A percentile compares a stretch with the other conserved stretches of the same genome.
Evolutionary conservation across 2,797 vertebrate genomes (phyloP).

Genomic region (Falco peregrinus): DNA sequence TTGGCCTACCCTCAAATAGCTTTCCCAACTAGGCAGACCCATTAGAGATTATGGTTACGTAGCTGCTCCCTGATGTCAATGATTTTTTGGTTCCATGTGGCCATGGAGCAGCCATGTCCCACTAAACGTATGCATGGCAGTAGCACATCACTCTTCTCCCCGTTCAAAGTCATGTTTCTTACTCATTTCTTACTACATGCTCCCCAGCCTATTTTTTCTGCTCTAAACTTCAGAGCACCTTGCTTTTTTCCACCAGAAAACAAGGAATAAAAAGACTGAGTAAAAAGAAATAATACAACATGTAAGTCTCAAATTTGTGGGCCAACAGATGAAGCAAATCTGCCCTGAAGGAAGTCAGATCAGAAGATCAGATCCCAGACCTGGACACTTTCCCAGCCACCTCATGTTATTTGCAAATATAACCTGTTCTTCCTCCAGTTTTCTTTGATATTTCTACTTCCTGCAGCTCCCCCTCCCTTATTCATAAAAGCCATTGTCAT

Average conservation of each 20-base stretch:
- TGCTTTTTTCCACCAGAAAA: not conserved
- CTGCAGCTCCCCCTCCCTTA: not conserved
- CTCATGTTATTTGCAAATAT: not conserved
- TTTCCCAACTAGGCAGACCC: not conserved
- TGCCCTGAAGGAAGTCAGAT: not conserved
- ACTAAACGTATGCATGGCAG: not conserved
- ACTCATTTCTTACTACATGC: not conserved
- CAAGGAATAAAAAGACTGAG: not conserved
- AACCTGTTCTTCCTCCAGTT: not conserved
- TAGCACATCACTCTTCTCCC: not conserved
- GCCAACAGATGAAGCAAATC: not conserved
- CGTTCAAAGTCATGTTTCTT: not conserved
- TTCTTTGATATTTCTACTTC: not conserved
- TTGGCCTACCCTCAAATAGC: not conserved
- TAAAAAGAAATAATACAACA: not conserved
- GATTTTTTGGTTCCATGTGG: not conserved
- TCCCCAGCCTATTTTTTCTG: not conserved
- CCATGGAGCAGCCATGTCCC: rapidly evolving
- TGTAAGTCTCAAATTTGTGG: not conserved
- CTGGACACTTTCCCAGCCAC: not conserved
- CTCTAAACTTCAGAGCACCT: not conserved
- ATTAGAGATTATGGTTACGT: rapidly evolving
- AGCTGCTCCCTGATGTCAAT: not conserved
- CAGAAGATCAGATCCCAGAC: not conserved
- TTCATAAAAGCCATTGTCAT: not conserved